Conservation (phyloP, 1,140 invertebrate genomes). For the Drosophila tristis region DNA sequence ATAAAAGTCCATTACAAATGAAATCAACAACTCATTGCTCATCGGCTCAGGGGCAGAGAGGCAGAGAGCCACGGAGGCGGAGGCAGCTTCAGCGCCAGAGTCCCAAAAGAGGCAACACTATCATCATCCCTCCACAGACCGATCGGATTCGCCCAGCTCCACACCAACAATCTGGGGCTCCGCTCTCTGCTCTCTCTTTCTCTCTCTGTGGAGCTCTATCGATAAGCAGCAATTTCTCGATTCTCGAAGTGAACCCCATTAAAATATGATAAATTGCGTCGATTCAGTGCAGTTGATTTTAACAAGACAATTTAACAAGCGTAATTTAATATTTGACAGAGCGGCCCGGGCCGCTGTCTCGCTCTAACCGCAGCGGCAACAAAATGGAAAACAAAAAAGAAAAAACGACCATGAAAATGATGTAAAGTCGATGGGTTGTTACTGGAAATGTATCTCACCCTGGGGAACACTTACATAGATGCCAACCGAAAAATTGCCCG, state of each 20-base stretch:
- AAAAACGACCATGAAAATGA: conserved; percentile 81
- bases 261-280: conserved; percentile 84
- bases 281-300: conserved; percentile 83
- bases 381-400: conserved; percentile 80
- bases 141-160: conserved; percentile 1
- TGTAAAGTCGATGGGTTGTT: conserved; percentile 72
- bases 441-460: conserved; percentile 80
- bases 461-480: conserved; percentile 78
- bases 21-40: conserved; percentile 82
- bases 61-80: background rate
- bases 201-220: conserved; percentile 1
- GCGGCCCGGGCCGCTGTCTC: conserved; percentile 37
- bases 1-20: conserved; percentile 83
- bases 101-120: conserved; percentile 59
- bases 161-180: conserved; percentile 19
- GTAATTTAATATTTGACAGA: conserved; percentile 84
- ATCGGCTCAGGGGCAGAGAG: conserved; percentile 48
- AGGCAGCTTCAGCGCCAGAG: conserved; percentile 10
- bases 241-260: conserved; percentile 75
- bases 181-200: too few species aligned
- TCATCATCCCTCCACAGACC: conserved; percentile 37
- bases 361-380: conserved; percentile 62
- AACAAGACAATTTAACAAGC: conserved; percentile 84
- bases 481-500: conserved; percentile 79
- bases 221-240: conserved; percentile 73